Evolutionary conservation across 1,140 invertebrate species (phyloP).

Genomic region (Mizuhopecten yessoensis): DNA sequence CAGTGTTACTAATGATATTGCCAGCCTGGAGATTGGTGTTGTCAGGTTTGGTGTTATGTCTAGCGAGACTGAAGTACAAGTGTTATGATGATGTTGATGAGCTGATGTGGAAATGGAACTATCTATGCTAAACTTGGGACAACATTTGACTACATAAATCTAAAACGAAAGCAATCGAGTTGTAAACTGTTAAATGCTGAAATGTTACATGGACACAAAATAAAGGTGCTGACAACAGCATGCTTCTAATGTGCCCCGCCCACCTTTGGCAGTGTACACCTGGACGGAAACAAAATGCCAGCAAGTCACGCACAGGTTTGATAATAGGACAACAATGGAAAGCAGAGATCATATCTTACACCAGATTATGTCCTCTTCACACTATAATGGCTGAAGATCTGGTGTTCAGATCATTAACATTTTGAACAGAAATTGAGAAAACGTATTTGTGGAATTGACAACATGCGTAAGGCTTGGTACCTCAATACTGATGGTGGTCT

Average conservation of each 20-base stretch:
- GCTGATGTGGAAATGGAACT: not conserved
- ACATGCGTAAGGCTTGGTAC: not conserved
- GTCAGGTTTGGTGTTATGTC: not conserved
- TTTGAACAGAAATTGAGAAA: not conserved
- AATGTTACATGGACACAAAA: not conserved
- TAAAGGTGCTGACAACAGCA: not conserved
- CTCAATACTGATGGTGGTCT: constrained; percentile 8
- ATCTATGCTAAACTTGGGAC: not conserved
- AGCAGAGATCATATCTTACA: not conserved
- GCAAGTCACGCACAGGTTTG: not conserved
- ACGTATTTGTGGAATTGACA: not conserved
- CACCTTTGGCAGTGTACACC: constrained; percentile 36
- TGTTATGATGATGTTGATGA: not conserved
- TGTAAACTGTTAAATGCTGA: not conserved
- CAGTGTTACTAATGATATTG: not conserved
- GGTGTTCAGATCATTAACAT: not conserved
- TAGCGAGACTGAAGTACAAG: not conserved
- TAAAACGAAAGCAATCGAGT: not conserved
- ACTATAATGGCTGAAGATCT: not conserved
- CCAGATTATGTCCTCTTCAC: not conserved
- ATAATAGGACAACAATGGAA: not conserved
- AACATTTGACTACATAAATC: not conserved
- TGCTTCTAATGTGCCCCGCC: constrained; percentile 27
- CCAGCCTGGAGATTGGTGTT: not conserved
- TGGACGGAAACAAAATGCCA: constrained; percentile 37